phyloP scores from a whole-genome alignment of 1,140 invertebrate species.

The Zaprionus vittiger region DNA sequence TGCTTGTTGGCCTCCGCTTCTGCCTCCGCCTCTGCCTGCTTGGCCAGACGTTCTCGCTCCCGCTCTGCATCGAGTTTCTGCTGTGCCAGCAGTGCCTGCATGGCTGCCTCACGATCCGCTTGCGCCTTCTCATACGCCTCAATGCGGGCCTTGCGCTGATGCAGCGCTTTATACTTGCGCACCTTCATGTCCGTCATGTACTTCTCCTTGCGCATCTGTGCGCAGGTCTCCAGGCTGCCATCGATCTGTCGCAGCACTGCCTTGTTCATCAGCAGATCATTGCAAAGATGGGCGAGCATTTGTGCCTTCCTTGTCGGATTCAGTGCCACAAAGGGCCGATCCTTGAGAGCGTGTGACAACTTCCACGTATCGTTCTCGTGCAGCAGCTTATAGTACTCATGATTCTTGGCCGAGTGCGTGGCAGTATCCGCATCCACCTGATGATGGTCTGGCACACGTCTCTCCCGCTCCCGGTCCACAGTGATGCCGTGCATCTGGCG shows the following conservation, averaged over 20 bases:
- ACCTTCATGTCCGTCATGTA: conserved; percentile 95
- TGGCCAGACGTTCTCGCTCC: conserved; percentile 57
- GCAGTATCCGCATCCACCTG: conserved; percentile 88
- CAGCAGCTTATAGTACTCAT: conserved; percentile 90
- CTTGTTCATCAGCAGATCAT: conserved; percentile 97
- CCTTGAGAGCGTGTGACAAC: conserved; percentile 89
- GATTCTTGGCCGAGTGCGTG: conserved; percentile 89
- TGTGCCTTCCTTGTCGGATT: conserved; percentile 94
- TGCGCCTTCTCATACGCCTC: conserved; percentile 89
- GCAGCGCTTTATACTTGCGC: conserved; percentile 91
- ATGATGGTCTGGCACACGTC: conserved; percentile 91
- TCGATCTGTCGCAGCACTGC: conserved; percentile 93
- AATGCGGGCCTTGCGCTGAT: conserved; percentile 90
- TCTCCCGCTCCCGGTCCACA: conserved; percentile 91
- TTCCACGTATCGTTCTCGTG: conserved; percentile 91
- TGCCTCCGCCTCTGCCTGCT: conserved; percentile 55
- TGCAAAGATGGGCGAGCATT: conserved; percentile 95
- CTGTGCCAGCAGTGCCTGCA: conserved; percentile 72
- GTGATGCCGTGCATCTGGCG: conserved; percentile 91
- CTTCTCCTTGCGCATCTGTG: conserved; percentile 91
- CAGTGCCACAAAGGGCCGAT: conserved; percentile 93
- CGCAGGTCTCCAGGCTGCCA: conserved; percentile 89
- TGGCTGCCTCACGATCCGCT: conserved; percentile 84
- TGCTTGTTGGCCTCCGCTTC: conserved; percentile 47
- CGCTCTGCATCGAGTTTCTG: conserved; percentile 73